A percentile compares a stretch with the other conserved stretches of the same genome.
Evolutionary conservation across 2,113 vertebrate genomes (phyloP).

Genomic region (Phaethon lepturus): DNA sequence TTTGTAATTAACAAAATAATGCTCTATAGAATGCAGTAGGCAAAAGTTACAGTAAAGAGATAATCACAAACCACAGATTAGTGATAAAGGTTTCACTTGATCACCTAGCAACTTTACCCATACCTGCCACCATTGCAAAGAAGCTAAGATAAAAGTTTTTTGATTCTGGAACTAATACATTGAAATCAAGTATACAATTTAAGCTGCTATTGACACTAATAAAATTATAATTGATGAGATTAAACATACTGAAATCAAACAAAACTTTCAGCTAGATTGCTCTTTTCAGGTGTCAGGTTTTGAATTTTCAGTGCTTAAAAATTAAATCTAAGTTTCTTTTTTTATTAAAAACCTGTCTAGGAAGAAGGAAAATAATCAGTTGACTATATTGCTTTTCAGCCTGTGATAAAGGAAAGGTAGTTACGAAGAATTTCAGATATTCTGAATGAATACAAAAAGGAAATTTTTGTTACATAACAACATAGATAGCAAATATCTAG

Average conservation of each 20-base stretch:
- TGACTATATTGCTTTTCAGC: background rate
- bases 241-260: background rate
- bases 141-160: background rate
- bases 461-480: background rate
- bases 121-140: background rate
- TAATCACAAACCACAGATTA: background rate
- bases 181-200: background rate
- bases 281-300: background rate
- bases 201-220: background rate
- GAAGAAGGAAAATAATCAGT: background rate
- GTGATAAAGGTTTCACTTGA: background rate
- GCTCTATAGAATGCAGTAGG: background rate
- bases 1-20: background rate
- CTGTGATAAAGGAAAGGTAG: background rate
- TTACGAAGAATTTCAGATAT: background rate
- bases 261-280: background rate
- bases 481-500: background rate
- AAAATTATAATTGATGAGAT: background rate
- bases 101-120: background rate
- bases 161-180: background rate
- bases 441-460: background rate
- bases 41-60: background rate
- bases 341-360: background rate
- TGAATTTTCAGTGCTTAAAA: background rate
- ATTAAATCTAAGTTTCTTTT: background rate